Evolutionary conservation across 2,888 invertebrate species (phyloP), one percentile per base, ranked within the genome.

Genomic region (Athetis lepigone): DNA sequence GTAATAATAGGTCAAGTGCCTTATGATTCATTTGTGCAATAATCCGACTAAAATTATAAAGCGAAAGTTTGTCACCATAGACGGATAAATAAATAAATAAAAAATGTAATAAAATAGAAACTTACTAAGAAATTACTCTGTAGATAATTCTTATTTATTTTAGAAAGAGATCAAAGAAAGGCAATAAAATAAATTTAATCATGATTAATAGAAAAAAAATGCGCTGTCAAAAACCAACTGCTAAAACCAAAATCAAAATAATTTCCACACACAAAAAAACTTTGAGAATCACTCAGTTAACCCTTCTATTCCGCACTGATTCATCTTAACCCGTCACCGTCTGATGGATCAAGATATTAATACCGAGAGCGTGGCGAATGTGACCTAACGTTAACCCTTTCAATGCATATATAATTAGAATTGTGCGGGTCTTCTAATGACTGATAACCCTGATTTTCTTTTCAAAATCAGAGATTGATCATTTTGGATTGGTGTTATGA

Each of bases 341-440:
- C 82, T 95, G 94, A 95, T 91, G 93, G 94, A 94, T 95, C 93
- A 94, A 95, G 93, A 94, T 93, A 94, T 93, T 94, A 95, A 94
- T 93, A 89, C 93, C 85, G 80, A 86, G 85, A 92, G 94, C 94
- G 94, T 94, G 93, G 88, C 94, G 87, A 94, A 95, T 95, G 87
- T 89, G 90, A 88, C 91, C 93, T 83, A 88, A 88, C 85, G 87
- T 85, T 89, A 91, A 92, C 90, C 92, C 92, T 90, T 88, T 88
- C 91, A 88, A 92, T 91, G 91, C 91, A 91, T 90, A 89, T 86
- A 87, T 88, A 89, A 91, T 91, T 86, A 84, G 81, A 73, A 76
- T 65, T 75, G 61, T 70, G 80, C 80, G 87, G 85, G 85, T 86
- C 87, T 85, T 84, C 84, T 79, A 74, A 81, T 88, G 90, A 88